A percentile compares a stretch with the other conserved stretches of the same genome.
These are phyloP conservation scores for Paratrypauchen microcephalus DNA, from an alignment of 2,797 vertebrate genomes.

Conservation along the genomic window DNA sequence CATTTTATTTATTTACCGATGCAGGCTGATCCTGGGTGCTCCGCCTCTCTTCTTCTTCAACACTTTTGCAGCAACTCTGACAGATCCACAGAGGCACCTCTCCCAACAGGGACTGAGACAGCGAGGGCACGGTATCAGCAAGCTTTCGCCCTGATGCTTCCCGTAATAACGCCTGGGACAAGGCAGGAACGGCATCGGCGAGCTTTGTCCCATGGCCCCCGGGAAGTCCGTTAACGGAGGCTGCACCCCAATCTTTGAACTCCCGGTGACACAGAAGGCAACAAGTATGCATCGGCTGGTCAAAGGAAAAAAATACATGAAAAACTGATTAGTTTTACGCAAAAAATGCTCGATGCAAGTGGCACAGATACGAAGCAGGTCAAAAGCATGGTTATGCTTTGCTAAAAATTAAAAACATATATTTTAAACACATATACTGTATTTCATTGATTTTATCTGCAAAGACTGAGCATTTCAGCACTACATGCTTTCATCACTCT, in stretches of 20 bases:
- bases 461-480: background rate
- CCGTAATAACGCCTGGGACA: constrained; percentile 93
- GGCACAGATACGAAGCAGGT: too few species aligned
- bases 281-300: constrained; percentile 93
- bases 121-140: constrained; percentile 91
- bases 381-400: too few species aligned
- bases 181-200: constrained; percentile 85
- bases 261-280: constrained; percentile 97
- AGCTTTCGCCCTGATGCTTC: constrained; percentile 90
- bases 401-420: too few species aligned
- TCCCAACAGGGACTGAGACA: constrained; percentile 95
- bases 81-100: constrained; percentile 99
- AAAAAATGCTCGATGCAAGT: background rate
- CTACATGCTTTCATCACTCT: background rate
- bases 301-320: constrained; percentile 33
- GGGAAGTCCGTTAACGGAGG: constrained; percentile 88
- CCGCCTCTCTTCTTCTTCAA: constrained; percentile 96
- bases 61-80: constrained; percentile 96
- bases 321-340: background rate
- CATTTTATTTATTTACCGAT: constrained; percentile 78
- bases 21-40: constrained; percentile 89
- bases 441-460: too few species aligned
- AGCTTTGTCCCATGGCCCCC: constrained; percentile 84
- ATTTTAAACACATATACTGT: too few species aligned
- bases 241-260: constrained; percentile 94